phyloP scores from a whole-genome alignment of 2,113 vertebrate species.

The Indicator maculatus region DNA sequence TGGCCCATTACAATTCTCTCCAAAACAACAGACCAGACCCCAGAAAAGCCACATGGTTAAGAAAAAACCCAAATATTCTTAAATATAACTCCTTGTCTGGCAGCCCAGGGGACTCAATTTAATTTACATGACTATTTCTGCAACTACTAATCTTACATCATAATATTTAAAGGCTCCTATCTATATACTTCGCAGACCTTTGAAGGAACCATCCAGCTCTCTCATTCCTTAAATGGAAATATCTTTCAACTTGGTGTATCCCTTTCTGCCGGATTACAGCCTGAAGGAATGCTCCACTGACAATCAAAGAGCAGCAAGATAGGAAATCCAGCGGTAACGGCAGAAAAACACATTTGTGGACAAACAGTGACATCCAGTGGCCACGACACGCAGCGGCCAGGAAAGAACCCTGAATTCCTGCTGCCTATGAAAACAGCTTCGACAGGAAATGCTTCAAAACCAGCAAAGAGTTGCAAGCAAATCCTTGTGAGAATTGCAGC shows the following conservation, averaged over 20 bases:
- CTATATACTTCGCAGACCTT: not conserved
- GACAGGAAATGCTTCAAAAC: rapidly evolving
- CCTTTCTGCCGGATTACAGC: not conserved
- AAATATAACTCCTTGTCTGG: not conserved
- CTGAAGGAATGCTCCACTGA: not conserved
- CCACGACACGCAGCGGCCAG: not conserved
- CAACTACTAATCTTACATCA: not conserved
- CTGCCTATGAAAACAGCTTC: not conserved
- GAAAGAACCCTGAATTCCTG: not conserved
- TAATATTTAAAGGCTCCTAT: not conserved
- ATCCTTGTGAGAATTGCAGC: not conserved
- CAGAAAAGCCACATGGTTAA: not conserved
- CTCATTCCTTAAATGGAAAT: not conserved
- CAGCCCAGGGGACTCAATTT: not conserved
- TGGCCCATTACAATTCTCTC: not conserved
- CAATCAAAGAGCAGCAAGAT: not conserved
- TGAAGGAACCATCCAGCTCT: not conserved
- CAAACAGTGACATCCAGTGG: constrained; percentile 48
- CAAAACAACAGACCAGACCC: not conserved
- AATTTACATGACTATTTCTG: not conserved
- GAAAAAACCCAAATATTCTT: not conserved
- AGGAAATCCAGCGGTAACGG: rapidly evolving
- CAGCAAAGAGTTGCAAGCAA: rapidly evolving
- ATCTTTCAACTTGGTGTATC: not conserved
- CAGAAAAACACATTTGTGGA: rapidly evolving